These are phyloP conservation scores for Aquatica leii DNA, from an alignment of 2,888 invertebrate species.

Conservation along the genomic window DNA sequence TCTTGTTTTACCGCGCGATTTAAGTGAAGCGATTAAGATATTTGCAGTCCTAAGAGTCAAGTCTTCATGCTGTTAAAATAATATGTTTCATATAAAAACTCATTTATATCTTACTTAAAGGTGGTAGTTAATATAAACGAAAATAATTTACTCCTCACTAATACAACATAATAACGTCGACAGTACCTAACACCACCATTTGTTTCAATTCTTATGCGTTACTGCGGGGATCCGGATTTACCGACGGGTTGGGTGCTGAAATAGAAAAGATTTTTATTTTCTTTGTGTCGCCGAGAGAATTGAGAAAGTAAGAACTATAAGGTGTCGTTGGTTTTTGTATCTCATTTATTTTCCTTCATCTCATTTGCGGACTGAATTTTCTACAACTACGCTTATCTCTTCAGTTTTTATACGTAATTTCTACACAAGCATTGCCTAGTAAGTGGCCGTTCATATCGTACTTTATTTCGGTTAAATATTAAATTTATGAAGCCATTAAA, in stretches of 20 bases:
- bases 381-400: conserved; percentile 14
- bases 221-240: conserved; percentile 50
- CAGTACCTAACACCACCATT: conserved; percentile 48
- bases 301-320: conserved; percentile 53
- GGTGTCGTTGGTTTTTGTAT: conserved; percentile 49
- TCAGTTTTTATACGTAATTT: conserved; percentile 49
- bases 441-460: conserved; percentile 41
- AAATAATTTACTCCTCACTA: neutral
- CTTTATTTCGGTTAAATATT: conserved; percentile 55
- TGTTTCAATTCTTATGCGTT: conserved; percentile 57
- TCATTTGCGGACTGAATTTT: conserved; percentile 43
- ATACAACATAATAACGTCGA: conserved; percentile 29
- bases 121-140: neutral
- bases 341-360: conserved; percentile 54
- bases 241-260: conserved; percentile 50
- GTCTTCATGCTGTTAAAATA: neutral
- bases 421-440: conserved; percentile 45
- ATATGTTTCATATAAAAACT: neutral
- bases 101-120: neutral
- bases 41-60: conserved; percentile 39
- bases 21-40: conserved; percentile 48
- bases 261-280: conserved; percentile 57
- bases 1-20: conserved; percentile 47
- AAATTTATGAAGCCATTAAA: conserved; percentile 56
- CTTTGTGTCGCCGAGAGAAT: conserved; percentile 49